Evolutionary conservation across 2,797 vertebrate species (phyloP), one percentile per base, ranked within the genome.

Genomic region (Epinephelus malabaricus): DNA sequence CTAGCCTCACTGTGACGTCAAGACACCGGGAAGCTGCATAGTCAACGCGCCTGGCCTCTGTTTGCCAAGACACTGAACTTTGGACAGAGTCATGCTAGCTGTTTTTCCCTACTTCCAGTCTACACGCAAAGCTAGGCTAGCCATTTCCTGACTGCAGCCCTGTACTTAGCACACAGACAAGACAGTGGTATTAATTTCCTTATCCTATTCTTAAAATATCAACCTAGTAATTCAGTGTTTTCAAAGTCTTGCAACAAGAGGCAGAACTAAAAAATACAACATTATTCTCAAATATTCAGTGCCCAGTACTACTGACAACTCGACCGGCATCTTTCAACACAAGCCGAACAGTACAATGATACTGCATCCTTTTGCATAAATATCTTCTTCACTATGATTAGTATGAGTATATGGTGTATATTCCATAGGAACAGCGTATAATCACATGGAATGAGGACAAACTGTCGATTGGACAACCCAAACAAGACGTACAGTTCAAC

Each of bases 1-100:
- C 6, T 30, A 12, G 6, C 30, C 21, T 63, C 74, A 17, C 30
- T 2, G 21, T 40, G 49, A 60, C 2, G 8, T n/a, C 40, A 15
- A 19, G 9, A 34, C 55, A 21, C 18, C 0, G 3, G 34, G 11
- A 61, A 53, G 19, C 65, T 61, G 25, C 73, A 27, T 3, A 9
- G 27, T 51, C 58, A 45, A 58, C 45, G 23, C 1, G 0, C 30
- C 50, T 10, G 38, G 34, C 17, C 62, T 51, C n/a, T 76, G 66
- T 61, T 60, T 51, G 50, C 34, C n/a, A 25, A 74, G 34, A 51
- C 23, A 62, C 12, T 72, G 56, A 43, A 38, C 34, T 68, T 46
- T 69, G 51, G 46, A 55, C 53, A 23, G 9, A 68, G 21, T 21
- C 64, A 50, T 14, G 60, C 9, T n/a, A 12, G 34, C 17, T 45